A percentile compares a stretch with the other conserved stretches of the same genome.
These are phyloP conservation scores for Xanthorhoe designata DNA, from an alignment of 2,888 invertebrate genomes.

Conservation along the genomic window DNA sequence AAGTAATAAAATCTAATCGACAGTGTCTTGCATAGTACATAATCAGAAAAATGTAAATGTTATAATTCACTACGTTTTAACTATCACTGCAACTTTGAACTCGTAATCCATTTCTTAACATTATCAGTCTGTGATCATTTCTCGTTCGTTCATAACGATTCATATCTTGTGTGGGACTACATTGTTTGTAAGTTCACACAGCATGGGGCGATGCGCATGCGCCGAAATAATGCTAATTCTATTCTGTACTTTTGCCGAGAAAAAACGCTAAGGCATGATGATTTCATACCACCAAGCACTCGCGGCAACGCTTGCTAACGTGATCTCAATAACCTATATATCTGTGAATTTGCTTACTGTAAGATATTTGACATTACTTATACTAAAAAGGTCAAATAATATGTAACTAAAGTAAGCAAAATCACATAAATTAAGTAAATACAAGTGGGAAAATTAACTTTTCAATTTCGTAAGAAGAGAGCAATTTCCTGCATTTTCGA, in stretches of 20 bases:
- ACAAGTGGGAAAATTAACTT: no score
- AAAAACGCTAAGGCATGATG: not conserved
- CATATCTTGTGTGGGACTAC: constrained; percentile 52
- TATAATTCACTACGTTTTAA: constrained; percentile 32
- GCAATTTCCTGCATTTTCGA: no score
- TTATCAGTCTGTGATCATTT: constrained; percentile 58
- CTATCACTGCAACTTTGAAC: constrained; percentile 28
- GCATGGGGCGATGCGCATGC: constrained; percentile 49
- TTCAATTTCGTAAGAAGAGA: no score
- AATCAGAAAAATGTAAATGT: not conserved
- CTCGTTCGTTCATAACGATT: constrained; percentile 65
- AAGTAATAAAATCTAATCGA: no score
- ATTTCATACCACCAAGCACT: not conserved
- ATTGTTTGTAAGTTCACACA: constrained; percentile 42
- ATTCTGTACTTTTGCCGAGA: not conserved
- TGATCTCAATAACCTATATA: no score
- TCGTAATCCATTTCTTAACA: constrained; percentile 61
- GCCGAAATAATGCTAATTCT: constrained; percentile 44
- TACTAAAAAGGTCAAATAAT: no score
- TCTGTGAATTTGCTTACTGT: no score
- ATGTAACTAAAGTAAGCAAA: no score
- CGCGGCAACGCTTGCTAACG: no score
- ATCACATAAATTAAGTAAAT: no score
- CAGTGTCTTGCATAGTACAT: no score
- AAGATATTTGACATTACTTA: no score